phyloP scores from a whole-genome alignment of 2,113 vertebrate species.

The Chloropsis hardwickii region DNA sequence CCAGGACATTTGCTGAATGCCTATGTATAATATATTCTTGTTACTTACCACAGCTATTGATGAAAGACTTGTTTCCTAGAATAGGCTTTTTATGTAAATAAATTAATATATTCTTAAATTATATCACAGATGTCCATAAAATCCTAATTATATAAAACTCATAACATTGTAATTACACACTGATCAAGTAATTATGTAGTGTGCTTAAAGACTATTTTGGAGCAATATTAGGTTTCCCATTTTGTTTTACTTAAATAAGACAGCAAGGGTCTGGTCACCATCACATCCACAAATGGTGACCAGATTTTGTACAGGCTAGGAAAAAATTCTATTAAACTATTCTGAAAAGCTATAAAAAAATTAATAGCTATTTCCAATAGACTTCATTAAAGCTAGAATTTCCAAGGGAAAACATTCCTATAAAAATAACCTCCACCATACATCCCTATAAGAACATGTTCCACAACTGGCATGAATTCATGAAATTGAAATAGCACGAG shows the following conservation, averaged over 20 bases:
- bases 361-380: not conserved
- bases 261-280: not conserved
- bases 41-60: not conserved
- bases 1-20: not conserved
- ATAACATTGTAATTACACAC: conserved; percentile 4
- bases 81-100: conserved; percentile 1
- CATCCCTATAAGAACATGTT: not conserved
- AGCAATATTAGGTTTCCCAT: not conserved
- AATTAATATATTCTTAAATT: conserved; percentile 37
- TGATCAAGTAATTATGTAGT: conserved; percentile 23
- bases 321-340: not conserved
- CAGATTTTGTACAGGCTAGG: not conserved
- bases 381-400: not conserved
- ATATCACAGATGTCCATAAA: conserved; percentile 48
- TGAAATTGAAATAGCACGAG: not conserved
- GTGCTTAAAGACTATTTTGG: not conserved
- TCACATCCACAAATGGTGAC: not conserved
- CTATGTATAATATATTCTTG: not conserved
- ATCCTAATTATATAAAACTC: conserved; percentile 30
- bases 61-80: conserved; percentile 9
- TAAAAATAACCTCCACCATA: not conserved
- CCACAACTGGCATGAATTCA: not conserved
- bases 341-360: not conserved
- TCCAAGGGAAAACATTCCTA: not conserved
- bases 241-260: conserved; percentile 2